Evolutionary conservation across 2,888 invertebrate genomes (phyloP).

Genomic region (Rhodophaea formosa): DNA sequence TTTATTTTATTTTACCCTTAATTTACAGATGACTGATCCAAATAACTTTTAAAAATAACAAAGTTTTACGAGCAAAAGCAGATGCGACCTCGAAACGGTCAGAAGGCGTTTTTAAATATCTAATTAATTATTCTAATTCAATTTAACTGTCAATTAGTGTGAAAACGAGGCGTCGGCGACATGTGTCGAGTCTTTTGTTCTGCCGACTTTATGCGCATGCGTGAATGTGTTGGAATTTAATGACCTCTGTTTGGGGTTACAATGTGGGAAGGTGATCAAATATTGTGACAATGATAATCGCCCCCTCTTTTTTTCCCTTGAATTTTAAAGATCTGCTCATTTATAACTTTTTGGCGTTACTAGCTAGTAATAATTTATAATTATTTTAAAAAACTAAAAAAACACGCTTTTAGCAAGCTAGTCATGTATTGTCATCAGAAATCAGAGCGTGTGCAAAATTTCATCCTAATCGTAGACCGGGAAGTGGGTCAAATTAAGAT

Average conservation of each 20-base stretch:
- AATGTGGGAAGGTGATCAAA: not conserved
- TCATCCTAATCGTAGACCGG: too few species aligned
- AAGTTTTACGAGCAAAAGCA: constrained; percentile 3
- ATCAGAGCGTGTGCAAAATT: too few species aligned
- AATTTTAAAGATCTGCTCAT: too few species aligned
- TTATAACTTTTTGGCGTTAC: too few species aligned
- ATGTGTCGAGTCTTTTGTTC: constrained; percentile 7
- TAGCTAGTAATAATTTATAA: too few species aligned
- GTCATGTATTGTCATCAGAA: too few species aligned
- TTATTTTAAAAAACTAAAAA: too few species aligned
- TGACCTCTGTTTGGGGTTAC: not conserved
- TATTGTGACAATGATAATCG: not conserved
- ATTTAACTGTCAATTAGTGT: constrained; percentile 14
- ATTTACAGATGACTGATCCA: too few species aligned
- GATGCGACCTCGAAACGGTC: constrained; percentile 2
- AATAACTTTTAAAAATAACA: not conserved
- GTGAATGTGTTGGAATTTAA: constrained; percentile 4
- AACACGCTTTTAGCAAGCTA: too few species aligned
- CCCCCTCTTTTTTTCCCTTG: too few species aligned
- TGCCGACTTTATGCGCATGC: constrained; percentile 1
- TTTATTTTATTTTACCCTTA: too few species aligned
- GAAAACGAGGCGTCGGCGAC: constrained; percentile 4
- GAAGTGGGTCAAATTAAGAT: too few species aligned
- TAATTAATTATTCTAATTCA: constrained; percentile 14
- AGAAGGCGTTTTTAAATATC: constrained; percentile 11